Base-by-base conservation (phyloP, 2,113 vertebrate genomes). In the Tiliqua scincoides region DNA sequence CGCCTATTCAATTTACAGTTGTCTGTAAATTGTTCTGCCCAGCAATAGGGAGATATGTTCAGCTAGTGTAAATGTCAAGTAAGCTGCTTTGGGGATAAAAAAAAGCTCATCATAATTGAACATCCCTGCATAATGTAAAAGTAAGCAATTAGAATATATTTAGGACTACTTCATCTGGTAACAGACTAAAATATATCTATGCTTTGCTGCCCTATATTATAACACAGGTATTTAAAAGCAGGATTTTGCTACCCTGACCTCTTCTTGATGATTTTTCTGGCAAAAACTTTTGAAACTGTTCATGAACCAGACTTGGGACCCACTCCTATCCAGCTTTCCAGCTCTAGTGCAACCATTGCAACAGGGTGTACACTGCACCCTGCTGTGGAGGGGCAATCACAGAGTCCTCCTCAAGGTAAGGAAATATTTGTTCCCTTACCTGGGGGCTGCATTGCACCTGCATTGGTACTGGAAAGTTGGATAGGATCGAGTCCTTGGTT, bases 11-110 rank as follows among this genome's bases (percentile, higher is more conserved):
- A n/a, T n/a, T 80, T 14, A 89, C 48, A 82, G n/a, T n/a, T n/a
- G 76, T 91, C 43, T 89, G 79, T 77, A 89, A 89, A 85, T 57
- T 84, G 89, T 89, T 91, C 91, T 89, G 65, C 73, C 68, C 71
- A 85, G 65, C 83, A 94, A 87, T 63, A 95, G 84, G 65, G 89
- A 88, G 65, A 79, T 87, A 94, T 81, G 5, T 75, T 57, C 84
- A 91, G 30, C 85, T 94, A 75, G 73, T 92, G 84, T 86, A 94
- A 96, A 96, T 93, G 91, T 94, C 94, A 95, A 91, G 57, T 78
- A 77, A 25, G 35, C 65, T 91, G 68, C 77, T 89, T 18, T 88
- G 89, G 82, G 62, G 88, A 81, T 92, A 80, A 88, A 88, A 93
- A 86, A 61, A 86, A 61, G 74, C 85, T 84, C 57, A 62, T 25